phyloP scores from a whole-genome alignment of 2,113 vertebrate species.

The Archilochus colubris region DNA sequence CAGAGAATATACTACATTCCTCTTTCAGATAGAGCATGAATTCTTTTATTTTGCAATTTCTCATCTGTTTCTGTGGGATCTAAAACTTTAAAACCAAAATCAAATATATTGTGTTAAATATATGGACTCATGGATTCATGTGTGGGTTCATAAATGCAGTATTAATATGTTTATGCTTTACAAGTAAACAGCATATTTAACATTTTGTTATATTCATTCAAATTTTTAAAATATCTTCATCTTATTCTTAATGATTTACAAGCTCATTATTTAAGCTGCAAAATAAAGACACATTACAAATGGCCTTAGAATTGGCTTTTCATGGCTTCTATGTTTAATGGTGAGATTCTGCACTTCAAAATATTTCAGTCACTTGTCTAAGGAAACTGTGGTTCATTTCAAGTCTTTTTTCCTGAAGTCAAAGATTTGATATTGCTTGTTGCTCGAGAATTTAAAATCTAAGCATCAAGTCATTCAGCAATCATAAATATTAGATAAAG shows the following conservation, averaged over 20 bases:
- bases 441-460: constrained; percentile 15
- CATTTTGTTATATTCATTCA: constrained; percentile 29
- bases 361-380: constrained; percentile 31
- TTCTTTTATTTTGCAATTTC: constrained; percentile 10
- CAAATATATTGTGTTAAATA: neutral
- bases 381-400: neutral
- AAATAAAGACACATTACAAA: constrained; percentile 15
- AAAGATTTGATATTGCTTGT: neutral
- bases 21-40: neutral
- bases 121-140: no score
- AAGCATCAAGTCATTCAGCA: neutral
- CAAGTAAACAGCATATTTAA: neutral
- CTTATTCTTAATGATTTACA: constrained; percentile 49
- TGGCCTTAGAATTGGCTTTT: neutral
- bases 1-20: neutral
- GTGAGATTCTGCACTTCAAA: neutral
- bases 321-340: constrained; percentile 10
- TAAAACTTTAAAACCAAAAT: constrained; percentile 15
- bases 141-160: neutral
- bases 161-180: neutral
- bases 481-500: neutral
- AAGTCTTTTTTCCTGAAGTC: constrained; percentile 44
- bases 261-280: constrained; percentile 13
- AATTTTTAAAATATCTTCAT: constrained; percentile 26
- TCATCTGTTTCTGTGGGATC: neutral